Evolutionary conservation across 2,888 invertebrate genomes (phyloP), one percentile per base, ranked within the genome.

Genomic region (Aleiodes leptofemur): DNA sequence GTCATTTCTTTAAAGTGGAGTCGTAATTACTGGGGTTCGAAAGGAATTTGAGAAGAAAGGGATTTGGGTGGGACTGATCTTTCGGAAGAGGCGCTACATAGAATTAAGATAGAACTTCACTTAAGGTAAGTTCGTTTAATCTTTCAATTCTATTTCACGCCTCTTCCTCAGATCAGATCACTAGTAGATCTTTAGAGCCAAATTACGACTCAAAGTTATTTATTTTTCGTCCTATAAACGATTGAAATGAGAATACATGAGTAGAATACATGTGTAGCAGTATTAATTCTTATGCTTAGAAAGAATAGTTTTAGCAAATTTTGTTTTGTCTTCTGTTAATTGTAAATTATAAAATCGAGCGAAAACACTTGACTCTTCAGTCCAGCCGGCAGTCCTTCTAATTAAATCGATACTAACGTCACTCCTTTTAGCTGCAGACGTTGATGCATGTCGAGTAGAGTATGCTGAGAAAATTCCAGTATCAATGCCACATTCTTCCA

Each of bases 331-430:
- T 29, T 70, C 16, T 69, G n/a, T 57, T 64, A 74, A 50, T 9
- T 69, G 34, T 16, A 73, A 53, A 38, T 77, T 56, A 31, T 78
- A 76, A 53, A 78, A 76, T 6, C 34, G 43, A 43, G 43, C 9
- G 11, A 43, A 43, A 9, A 43, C 9, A 9, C 43, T 43, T 9
- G 43, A 43, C 3, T 43, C 43, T 43, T 81, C 23, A 7, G 82
- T 70, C 82, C 82, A 83, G 8, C 81, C 82, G 8, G 82, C 80
- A 48, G 79, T 80, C 31, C 69, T 79, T 29, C 74, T 74, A 23
- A 83, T 82, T 2, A 64, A 53, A 4, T 81, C 76, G 13, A 82
- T 34, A 61, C 53, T 77, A 5, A 83, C 73, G 23, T 80, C 81
- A 13, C 8, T 73, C 43, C 75, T 74, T 16, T 72, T 69, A 13